A percentile compares a stretch with the other conserved stretches of the same genome.
phyloP scores from a whole-genome alignment of 2,797 vertebrate genomes.

The Urosaurus nigricauda region DNA sequence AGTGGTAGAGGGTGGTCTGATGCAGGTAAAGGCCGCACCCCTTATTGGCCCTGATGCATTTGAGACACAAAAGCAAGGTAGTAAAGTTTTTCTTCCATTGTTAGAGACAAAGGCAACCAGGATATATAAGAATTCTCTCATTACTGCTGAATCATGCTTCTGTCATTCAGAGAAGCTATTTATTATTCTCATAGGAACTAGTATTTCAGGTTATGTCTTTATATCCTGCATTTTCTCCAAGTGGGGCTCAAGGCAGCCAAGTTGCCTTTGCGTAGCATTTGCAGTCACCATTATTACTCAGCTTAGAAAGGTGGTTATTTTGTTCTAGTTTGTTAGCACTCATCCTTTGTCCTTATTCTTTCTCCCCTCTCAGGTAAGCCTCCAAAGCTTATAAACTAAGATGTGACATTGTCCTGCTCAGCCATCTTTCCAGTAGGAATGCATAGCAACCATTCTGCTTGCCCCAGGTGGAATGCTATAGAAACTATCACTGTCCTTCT shows the following conservation, averaged over 20 bases:
- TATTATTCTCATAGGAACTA: background rate
- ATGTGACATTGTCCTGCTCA: background rate
- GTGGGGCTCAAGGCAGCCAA: too few relatives aligned
- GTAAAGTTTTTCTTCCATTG: too few relatives aligned
- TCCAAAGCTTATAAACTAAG: background rate
- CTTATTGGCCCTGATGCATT: too few relatives aligned
- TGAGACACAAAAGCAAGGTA: too few relatives aligned
- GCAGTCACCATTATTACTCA: background rate
- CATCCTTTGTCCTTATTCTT: background rate
- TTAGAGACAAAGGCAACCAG: too few relatives aligned
- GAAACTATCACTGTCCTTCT: background rate
- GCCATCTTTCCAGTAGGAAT: background rate
- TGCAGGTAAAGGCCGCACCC: too few relatives aligned
- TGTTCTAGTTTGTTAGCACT: background rate
- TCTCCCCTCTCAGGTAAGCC: background rate
- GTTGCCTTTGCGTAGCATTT: background rate
- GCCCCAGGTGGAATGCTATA: background rate
- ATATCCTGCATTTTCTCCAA: too few relatives aligned
- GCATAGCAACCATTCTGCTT: background rate
- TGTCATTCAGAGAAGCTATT: background rate
- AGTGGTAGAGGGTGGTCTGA: too few relatives aligned
- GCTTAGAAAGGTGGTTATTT: background rate
- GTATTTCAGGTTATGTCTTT: background rate
- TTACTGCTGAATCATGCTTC: background rate
- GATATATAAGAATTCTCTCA: too few relatives aligned